phyloP scores from a whole-genome alignment of 2,888 invertebrate genomes.

The Nineta flava region DNA sequence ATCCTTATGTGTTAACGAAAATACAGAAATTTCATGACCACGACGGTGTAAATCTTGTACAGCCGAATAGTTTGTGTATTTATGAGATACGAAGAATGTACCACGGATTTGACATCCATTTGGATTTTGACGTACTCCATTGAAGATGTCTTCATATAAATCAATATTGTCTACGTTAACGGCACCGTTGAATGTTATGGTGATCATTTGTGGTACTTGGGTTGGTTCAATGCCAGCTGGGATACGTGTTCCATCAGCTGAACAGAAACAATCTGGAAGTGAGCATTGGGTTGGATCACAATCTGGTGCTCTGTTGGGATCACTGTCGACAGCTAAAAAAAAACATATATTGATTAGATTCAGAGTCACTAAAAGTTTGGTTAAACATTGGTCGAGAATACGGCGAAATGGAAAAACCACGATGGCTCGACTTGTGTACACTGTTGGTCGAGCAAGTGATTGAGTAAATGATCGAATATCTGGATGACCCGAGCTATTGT shows the following conservation, averaged over 20 bases:
- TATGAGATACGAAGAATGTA: constrained; percentile 84
- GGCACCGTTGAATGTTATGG: constrained; percentile 83
- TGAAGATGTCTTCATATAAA: constrained; percentile 79
- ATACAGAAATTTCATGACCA: constrained; percentile 84
- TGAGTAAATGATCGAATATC: no score
- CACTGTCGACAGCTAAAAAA: constrained; percentile 65
- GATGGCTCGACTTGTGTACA: no score
- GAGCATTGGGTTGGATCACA: constrained; percentile 80
- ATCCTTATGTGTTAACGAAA: constrained; percentile 84
- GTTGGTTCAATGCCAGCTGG: constrained; percentile 69
- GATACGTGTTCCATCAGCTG: constrained; percentile 79
- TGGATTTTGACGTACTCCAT: constrained; percentile 68
- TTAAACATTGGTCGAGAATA: no score
- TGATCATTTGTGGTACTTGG: constrained; percentile 87
- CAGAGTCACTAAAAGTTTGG: not conserved
- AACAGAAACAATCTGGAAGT: constrained; percentile 85
- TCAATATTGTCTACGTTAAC: constrained; percentile 88
- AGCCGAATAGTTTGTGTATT: constrained; percentile 81
- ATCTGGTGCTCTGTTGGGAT: constrained; percentile 83
- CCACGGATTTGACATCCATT: constrained; percentile 81
- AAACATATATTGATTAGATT: not conserved
- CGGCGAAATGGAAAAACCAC: no score
- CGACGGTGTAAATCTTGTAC: constrained; percentile 77
- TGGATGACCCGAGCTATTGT: no score
- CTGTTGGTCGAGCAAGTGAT: no score